These are phyloP conservation scores for Lissonota sp. DNA, from an alignment of 2,888 invertebrate genomes.

Conservation along the genomic window DNA sequence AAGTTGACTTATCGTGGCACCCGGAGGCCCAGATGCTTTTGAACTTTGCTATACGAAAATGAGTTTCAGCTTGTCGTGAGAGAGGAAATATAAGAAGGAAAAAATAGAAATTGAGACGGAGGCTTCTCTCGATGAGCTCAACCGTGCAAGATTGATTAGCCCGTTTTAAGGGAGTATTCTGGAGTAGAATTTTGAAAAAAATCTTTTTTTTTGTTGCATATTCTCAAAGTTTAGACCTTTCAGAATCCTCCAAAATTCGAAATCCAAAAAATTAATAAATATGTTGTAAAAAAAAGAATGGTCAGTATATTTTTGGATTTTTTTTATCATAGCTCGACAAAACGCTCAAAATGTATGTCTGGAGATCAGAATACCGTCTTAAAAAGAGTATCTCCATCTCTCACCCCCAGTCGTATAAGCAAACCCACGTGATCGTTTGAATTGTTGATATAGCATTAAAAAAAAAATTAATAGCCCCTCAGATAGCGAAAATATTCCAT, in stretches of 20 bases:
- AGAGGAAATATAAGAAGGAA: not conserved
- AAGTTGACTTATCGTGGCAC: conserved; percentile 64
- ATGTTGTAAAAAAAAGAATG: too few relatives aligned
- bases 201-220: conserved; percentile 23
- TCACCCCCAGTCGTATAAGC: too few relatives aligned
- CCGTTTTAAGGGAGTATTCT: not conserved
- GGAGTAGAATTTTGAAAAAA: conserved; percentile 17
- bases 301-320: too few relatives aligned
- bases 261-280: too few relatives aligned
- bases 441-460: conserved; percentile 10
- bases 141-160: conserved; percentile 57
- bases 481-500: too few relatives aligned
- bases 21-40: conserved; percentile 62
- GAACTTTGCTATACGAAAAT: conserved; percentile 63
- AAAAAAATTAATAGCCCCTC: conserved; percentile 1
- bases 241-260: too few relatives aligned
- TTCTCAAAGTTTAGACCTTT: too few relatives aligned
- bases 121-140: conserved; percentile 30
- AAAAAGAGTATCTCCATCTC: too few relatives aligned
- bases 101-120: conserved; percentile 1
- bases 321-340: not conserved
- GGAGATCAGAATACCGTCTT: too few relatives aligned
- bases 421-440: too few relatives aligned
- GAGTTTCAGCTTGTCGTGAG: conserved; percentile 52
- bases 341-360: too few relatives aligned